Conservation (phyloP, 2,113 vertebrate species). For the Phycodurus eques region DNA sequence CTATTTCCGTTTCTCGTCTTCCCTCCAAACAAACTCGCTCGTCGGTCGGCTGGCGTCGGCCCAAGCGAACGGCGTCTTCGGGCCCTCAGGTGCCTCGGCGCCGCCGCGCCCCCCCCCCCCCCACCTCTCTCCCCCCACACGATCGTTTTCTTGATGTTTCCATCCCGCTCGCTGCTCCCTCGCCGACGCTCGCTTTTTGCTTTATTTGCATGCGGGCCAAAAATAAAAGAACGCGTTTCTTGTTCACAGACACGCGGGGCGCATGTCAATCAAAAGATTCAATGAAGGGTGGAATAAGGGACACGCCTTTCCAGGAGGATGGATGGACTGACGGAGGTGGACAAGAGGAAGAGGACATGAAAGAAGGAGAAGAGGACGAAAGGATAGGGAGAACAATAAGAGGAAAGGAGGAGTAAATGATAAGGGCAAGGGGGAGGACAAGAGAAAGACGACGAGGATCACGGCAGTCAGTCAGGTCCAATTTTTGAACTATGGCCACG, state of each 20-base stretch:
- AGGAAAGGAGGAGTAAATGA: not conserved
- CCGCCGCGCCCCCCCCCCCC: not conserved
- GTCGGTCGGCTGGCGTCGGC: constrained; percentile 70
- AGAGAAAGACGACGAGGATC: too few species aligned
- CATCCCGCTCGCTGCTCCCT: constrained; percentile 50
- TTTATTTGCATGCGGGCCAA: constrained; percentile 75
- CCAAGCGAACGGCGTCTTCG: constrained; percentile 74
- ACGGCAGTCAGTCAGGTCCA: too few species aligned
- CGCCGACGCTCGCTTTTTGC: constrained; percentile 65
- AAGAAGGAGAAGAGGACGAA: not conserved
- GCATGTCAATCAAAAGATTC: constrained; percentile 56
- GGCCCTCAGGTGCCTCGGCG: constrained; percentile 70
- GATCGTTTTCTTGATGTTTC: constrained; percentile 69
- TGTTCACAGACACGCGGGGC: constrained; percentile 29
- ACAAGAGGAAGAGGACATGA: too few species aligned
- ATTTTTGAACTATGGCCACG: too few species aligned
- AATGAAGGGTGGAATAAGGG: constrained; percentile 44
- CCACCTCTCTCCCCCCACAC: not conserved
- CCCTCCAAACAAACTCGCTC: constrained; percentile 74
- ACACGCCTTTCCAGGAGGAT: too few species aligned
- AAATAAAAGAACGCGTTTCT: constrained; percentile 65
- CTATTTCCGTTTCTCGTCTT: constrained; percentile 74
- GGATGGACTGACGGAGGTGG: too few species aligned
- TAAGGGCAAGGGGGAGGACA: not conserved
- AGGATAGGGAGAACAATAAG: not conserved